phyloP scores from a whole-genome alignment of 2,797 vertebrate species.

The Intellagama lesueurii region DNA sequence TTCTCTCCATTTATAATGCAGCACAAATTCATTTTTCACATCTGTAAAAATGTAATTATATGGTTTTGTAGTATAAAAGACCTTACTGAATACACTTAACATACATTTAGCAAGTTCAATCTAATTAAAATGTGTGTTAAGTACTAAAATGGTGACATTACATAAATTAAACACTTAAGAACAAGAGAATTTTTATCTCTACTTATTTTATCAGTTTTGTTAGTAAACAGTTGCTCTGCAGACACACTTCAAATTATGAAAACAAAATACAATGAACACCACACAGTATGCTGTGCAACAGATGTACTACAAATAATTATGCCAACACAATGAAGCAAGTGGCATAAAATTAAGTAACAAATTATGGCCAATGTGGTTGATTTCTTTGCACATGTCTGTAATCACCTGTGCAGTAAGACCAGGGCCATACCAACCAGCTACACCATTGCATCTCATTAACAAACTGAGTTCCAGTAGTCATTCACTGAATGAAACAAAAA shows the following conservation, averaged over 20 bases:
- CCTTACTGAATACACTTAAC: slow-evolving; percentile 69
- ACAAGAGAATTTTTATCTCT: slow-evolving; percentile 57
- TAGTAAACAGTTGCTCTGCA: slow-evolving; percentile 39
- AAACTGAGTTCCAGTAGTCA: no score
- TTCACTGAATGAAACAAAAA: no score
- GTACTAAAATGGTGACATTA: slow-evolving; percentile 66
- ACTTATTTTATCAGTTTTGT: slow-evolving; percentile 57
- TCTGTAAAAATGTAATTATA: slow-evolving; percentile 77
- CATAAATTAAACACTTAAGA: slow-evolving; percentile 65
- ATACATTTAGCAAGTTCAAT: slow-evolving; percentile 72
- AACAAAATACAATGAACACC: slow-evolving; percentile 36
- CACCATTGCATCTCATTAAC: not conserved
- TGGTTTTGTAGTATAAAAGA: slow-evolving; percentile 76
- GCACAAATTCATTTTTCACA: slow-evolving; percentile 80
- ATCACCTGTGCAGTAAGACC: no score
- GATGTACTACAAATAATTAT: slow-evolving; percentile 13
- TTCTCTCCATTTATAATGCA: slow-evolving; percentile 74
- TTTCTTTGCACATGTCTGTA: not conserved
- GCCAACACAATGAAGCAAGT: not conserved
- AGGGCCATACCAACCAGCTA: not conserved
- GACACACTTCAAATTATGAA: slow-evolving; percentile 33
- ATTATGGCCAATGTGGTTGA: not conserved
- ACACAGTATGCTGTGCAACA: slow-evolving; percentile 29
- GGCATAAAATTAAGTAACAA: not conserved
- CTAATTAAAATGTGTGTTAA: slow-evolving; percentile 75